These are phyloP conservation scores for Aurelia coerulea DNA, from an alignment of 30 jellyfish, hydroid and myxozoan genomes.

Conservation along the genomic window DNA sequence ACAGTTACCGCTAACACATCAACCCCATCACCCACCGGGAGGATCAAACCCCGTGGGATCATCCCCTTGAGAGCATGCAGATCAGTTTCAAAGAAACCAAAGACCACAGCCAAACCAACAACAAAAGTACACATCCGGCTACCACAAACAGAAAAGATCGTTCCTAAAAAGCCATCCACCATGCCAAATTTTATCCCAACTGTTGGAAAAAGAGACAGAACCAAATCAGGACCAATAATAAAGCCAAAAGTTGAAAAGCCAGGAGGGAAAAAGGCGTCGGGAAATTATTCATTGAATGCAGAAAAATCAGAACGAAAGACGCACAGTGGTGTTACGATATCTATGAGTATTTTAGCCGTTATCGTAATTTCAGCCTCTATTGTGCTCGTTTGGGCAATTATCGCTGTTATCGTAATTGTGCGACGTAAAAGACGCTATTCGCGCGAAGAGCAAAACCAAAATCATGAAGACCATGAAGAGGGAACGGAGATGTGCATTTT, in stretches of 20 bases:
- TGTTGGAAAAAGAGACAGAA: not conserved
- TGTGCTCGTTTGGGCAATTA: constrained; percentile 92
- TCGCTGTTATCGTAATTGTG: constrained; percentile 92
- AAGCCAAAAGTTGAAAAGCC: constrained; percentile 39
- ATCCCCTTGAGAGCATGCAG: constrained; percentile 86
- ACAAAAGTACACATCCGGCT: constrained; percentile 1
- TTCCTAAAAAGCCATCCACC: constrained; percentile 7
- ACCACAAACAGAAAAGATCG: constrained; percentile 53
- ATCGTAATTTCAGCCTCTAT: constrained; percentile 89
- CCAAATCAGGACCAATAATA: not conserved
- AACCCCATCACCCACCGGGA: constrained; percentile 2
- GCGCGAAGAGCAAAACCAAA: constrained; percentile 33
- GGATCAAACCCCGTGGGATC: not conserved
- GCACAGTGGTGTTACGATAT: constrained; percentile 87
- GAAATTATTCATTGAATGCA: constrained; percentile 27
- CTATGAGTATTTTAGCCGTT: constrained; percentile 94
- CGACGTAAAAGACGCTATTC: constrained; percentile 79
- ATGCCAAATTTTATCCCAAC: not conserved
- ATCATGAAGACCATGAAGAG: constrained; percentile 69
- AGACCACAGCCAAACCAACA: constrained; percentile 54
- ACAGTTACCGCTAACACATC: constrained; percentile 13
- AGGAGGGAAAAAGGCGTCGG: constrained; percentile 56
- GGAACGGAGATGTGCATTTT: constrained; percentile 98
- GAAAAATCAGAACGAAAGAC: constrained; percentile 3
- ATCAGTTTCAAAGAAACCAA: constrained; percentile 52